Conservation (phyloP, 2,888 invertebrate genomes). For the Andrena marginata region DNA sequence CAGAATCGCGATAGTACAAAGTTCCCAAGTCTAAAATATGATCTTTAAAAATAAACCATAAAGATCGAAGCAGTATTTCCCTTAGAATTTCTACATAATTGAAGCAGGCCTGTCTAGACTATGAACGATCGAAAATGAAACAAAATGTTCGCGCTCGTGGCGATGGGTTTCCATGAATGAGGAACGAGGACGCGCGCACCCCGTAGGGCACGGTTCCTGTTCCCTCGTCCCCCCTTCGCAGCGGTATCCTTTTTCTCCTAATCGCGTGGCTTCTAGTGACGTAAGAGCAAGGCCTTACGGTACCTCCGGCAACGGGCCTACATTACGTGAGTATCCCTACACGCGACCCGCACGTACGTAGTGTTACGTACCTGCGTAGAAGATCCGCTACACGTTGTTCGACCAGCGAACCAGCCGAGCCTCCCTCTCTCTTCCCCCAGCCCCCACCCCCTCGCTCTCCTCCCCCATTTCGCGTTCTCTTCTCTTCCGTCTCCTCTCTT, state of each 20-base stretch:
- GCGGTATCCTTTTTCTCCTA: slow-evolving; percentile 62
- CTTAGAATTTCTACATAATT: too few species aligned
- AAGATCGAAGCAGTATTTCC: too few species aligned
- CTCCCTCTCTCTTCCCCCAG: slow-evolving; percentile 24
- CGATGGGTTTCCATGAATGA: slow-evolving; percentile 11
- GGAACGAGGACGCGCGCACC: neutral
- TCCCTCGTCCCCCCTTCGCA: slow-evolving; percentile 37
- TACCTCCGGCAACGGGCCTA: slow-evolving; percentile 84
- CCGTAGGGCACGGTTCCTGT: slow-evolving; percentile 35
- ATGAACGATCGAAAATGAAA: neutral
- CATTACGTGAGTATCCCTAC: slow-evolving; percentile 82
- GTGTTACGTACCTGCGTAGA: slow-evolving; percentile 66
- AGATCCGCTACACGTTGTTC: slow-evolving; percentile 70
- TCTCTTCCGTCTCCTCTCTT: slow-evolving; percentile 11
- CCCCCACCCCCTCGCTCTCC: neutral
- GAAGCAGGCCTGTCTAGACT: too few species aligned
- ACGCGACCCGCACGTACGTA: slow-evolving; percentile 70
- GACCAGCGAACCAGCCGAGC: slow-evolving; percentile 38
- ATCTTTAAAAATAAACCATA: too few species aligned
- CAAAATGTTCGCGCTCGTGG: neutral
- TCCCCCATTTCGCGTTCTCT: neutral
- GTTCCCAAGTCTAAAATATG: too few species aligned
- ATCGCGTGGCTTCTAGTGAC: slow-evolving; percentile 76
- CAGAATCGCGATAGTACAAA: too few species aligned
- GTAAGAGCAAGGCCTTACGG: slow-evolving; percentile 83